Evolutionary conservation across 2,797 vertebrate species (phyloP), one percentile per base, ranked within the genome.

Genomic region (Sparus aurata): DNA sequence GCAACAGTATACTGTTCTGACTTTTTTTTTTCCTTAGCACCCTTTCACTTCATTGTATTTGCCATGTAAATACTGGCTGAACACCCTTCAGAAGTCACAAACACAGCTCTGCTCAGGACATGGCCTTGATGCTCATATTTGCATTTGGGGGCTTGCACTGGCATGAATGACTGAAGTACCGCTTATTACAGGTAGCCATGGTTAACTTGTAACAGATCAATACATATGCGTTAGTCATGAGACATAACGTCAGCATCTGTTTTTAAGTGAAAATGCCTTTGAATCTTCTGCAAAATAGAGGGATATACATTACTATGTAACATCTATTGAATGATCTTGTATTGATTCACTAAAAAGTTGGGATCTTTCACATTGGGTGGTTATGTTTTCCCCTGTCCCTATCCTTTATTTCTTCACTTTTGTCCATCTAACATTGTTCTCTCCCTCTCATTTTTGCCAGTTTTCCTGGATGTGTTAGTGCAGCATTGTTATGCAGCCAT

Each of bases 11-110:
- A 87, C 41, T 54, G 18, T 75, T 87, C 41, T 54, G 18, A 23
- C 75, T 74, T 69, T 75, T 54, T 64, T 67, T 59, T 67, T 57
- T 74, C 63, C 71, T 58, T 72, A 67, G 54, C 76, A 80, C 58
- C 45, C 61, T 68, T 71, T 65, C 55, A 73, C 75, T 68, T 75
- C 16, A 61, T 85, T 84, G 73, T 91, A 55, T 93, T 94, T 92
- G 82, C 59, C 69, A 20, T 91, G 90, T 95, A 92, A 93, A 94
- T 85, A 92, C 86, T 93, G 90, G 71, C 85, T 55, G 45, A 53
- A 50, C 78, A 85, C 82, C 83, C 6, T 13, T 73, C 71, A 55
- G 83, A 64, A 80, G 86, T 83, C 74, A 73, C 82, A 77, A 87
- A 75, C 85, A 60, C 49, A 12, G 80, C 76, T 77, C 68, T n/a